Evolutionary conservation across 1,140 invertebrate genomes (phyloP), one percentile per base, ranked within the genome.

Genomic region (Harlomillsia oculata): DNA sequence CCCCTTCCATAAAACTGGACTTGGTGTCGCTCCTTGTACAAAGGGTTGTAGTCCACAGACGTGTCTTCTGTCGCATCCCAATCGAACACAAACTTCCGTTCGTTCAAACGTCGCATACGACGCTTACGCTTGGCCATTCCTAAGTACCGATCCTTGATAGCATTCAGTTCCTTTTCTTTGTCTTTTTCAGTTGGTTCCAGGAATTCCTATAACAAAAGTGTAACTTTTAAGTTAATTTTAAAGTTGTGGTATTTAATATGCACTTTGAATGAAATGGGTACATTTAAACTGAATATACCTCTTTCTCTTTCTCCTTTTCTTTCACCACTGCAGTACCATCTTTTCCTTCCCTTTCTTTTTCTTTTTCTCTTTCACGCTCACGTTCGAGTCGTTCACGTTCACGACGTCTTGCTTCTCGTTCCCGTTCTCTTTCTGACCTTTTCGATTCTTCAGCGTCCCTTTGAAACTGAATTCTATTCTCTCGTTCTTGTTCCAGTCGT

Each of bases 21-120:
- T 68, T 75, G 59, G 45, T 67, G 59, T 34, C 56, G 30, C 26
- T 60, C 58, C 45, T 98, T 97, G 67, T 99, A 99, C 2, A 99
- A 75, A 58, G 82, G 81, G 72, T 99, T 99, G 67, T 99, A 99
- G 78, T 99, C 97, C 59, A 87, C 84, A 16, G 91, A 94, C 0
- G 97, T 99, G 67, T 99, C 97, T 72, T 99, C 97, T 0, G 85
- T 84, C 3, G 92, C 92, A 76, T 99, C 97, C 97, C 97, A 99
- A 75, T 99, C 97, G 75, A 99, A 99, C 0, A 99, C 95, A 79
- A 99, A 99, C 75, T 99, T 99, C 4, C 95, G 76, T 69, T 99
- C 97, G 75, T 99, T 99, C 3, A 98, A 73, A 59, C 94, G 77
- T 29, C 97, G 75, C 0, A 96, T 87, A 37, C 90, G 76, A 5